Evolutionary conservation across 2,113 vertebrate species (phyloP).

Genomic region (Neolamprologus sp.): DNA sequence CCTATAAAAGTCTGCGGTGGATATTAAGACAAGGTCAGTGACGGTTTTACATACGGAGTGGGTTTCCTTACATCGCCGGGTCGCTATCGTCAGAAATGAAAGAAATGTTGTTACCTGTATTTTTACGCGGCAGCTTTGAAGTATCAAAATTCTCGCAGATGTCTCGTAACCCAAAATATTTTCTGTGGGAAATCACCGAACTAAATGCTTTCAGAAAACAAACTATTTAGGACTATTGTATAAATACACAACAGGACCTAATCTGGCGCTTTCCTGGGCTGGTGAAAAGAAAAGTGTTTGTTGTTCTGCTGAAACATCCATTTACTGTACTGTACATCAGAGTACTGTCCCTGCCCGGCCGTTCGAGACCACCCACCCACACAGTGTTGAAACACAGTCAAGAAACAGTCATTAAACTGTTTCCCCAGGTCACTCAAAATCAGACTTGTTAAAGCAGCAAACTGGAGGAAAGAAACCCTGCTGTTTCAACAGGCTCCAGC

Average conservation of each 20-base stretch:
- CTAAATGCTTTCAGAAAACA: conserved; percentile 17
- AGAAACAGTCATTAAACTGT: conserved; percentile 66
- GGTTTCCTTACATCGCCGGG: not conserved
- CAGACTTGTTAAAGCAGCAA: conserved; percentile 68
- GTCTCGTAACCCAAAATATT: too few relatives aligned
- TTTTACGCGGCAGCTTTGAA: too few relatives aligned
- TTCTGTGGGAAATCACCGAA: conserved; percentile 43
- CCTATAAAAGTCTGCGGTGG: conserved; percentile 56
- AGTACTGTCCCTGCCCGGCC: conserved; percentile 46
- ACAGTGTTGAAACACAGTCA: conserved; percentile 58
- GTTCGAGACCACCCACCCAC: conserved; percentile 71
- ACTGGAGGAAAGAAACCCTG: conserved; percentile 39
- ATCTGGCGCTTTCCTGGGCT: conserved; percentile 48
- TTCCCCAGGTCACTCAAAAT: conserved; percentile 72
- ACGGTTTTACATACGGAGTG: not conserved
- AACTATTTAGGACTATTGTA: conserved; percentile 30
- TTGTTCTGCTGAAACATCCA: conserved; percentile 64
- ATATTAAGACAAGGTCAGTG: conserved; percentile 24
- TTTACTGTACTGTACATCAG: conserved; percentile 60
- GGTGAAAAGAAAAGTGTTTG: conserved; percentile 55
- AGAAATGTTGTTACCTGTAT: not conserved
- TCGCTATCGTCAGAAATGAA: not conserved
- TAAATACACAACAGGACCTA: conserved; percentile 49
- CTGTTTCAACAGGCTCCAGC: conserved; percentile 38
- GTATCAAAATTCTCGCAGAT: too few relatives aligned